Conservation (phyloP, 2,113 vertebrate species). For the Hucho hucho region DNA sequence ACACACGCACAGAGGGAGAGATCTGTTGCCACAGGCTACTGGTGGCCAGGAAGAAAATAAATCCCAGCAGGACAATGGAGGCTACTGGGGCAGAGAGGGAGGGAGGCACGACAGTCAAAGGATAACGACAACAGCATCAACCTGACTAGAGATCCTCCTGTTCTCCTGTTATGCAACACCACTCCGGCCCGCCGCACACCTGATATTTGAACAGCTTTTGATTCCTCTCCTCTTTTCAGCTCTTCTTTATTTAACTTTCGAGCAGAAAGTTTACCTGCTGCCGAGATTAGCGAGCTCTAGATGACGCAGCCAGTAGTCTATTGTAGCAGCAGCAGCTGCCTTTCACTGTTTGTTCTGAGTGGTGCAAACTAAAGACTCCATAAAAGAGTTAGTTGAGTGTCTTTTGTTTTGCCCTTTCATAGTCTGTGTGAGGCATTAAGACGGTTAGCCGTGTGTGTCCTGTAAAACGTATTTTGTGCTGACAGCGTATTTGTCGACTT, state of each 20-base stretch:
- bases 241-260: conserved; percentile 61
- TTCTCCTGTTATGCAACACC: conserved; percentile 54
- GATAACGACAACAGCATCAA: conserved; percentile 58
- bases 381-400: conserved; percentile 56
- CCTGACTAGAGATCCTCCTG: conserved; percentile 50
- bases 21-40: conserved; percentile 76
- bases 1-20: neutral
- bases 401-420: conserved; percentile 50
- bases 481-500: conserved; percentile 56
- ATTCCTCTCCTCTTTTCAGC: conserved; percentile 61
- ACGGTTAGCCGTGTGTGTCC: conserved; percentile 24
- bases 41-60: conserved; percentile 45
- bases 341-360: conserved; percentile 55
- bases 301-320: conserved; percentile 40
- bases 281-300: conserved; percentile 44
- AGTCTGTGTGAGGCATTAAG: conserved; percentile 14
- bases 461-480: conserved; percentile 47
- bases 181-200: conserved; percentile 28
- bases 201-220: conserved; percentile 70
- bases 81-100: conserved; percentile 43
- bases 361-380: conserved; percentile 35
- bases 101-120: conserved; percentile 43
- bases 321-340: conserved; percentile 70
- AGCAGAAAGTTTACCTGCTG: conserved; percentile 59
- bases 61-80: conserved; percentile 54